A percentile compares a stretch with the other conserved stretches of the same genome.
Conservation (phyloP, 2,797 vertebrate genomes). For the Ctenopoma kingsleyae region DNA sequence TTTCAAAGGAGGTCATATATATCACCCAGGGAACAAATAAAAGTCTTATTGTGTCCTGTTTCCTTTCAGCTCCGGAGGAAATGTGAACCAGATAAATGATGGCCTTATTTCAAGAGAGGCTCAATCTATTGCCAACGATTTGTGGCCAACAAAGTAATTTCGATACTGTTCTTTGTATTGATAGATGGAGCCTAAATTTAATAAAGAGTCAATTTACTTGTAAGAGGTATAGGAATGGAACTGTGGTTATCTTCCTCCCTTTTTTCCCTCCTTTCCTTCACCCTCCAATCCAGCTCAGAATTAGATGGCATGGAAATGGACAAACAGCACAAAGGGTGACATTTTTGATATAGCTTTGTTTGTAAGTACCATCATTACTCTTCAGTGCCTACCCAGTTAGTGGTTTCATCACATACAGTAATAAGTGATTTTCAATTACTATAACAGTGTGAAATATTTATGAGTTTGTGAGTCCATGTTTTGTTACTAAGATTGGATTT, state of each 20-base stretch:
- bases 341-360: slow-evolving; percentile 54
- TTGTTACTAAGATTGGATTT: not conserved
- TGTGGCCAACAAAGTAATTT: slow-evolving; percentile 83
- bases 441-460: slow-evolving; percentile 19
- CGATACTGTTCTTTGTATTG: slow-evolving; percentile 78
- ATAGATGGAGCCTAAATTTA: slow-evolving; percentile 80
- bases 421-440: slow-evolving; percentile 3
- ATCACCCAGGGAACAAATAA: slow-evolving; percentile 81
- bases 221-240: slow-evolving; percentile 62
- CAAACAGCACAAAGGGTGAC: slow-evolving; percentile 45
- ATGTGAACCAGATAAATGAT: slow-evolving; percentile 82
- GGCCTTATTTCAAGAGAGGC: slow-evolving; percentile 75
- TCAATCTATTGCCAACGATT: slow-evolving; percentile 79
- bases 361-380: slow-evolving; percentile 26
- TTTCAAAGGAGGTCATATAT: slow-evolving; percentile 71
- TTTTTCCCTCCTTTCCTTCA: slow-evolving; percentile 36
- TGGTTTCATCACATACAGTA: slow-evolving; percentile 14
- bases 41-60: slow-evolving; percentile 74
- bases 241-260: slow-evolving; percentile 65
- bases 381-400: slow-evolving; percentile 7
- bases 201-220: slow-evolving; percentile 82
- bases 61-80: slow-evolving; percentile 69
- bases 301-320: slow-evolving; percentile 51
- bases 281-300: slow-evolving; percentile 55
- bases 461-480: slow-evolving; percentile 17